Conservation (phyloP, 2,113 vertebrate species). For the Eretmodus cyanostictus region DNA sequence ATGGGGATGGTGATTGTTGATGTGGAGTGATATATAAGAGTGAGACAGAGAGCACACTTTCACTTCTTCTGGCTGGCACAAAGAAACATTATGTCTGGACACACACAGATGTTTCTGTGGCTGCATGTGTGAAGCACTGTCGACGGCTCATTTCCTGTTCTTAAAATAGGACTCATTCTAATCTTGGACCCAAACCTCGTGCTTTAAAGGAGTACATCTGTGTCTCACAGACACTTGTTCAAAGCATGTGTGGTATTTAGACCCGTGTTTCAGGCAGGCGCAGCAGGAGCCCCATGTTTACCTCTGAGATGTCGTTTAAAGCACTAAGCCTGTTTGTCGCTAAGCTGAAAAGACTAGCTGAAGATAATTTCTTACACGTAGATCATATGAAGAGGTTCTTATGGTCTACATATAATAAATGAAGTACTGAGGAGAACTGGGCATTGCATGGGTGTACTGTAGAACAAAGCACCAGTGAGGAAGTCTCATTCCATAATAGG, state of each 20-base stretch:
- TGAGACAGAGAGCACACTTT: background rate
- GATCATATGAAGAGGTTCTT: background rate
- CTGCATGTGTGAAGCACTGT: background rate
- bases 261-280: background rate
- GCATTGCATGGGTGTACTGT: background rate
- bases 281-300: background rate
- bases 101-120: background rate
- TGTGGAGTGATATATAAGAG: background rate
- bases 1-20: background rate
- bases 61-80: slow-evolving; percentile 16
- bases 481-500: background rate
- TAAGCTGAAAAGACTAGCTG: background rate
- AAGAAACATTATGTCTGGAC: slow-evolving; percentile 5
- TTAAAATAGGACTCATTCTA: background rate
- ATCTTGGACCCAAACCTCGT: background rate
- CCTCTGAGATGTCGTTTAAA: accelerated
- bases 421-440: background rate
- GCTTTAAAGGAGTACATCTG: background rate
- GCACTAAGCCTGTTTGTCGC: background rate
- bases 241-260: background rate
- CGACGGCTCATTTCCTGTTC: background rate
- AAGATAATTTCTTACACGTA: background rate
- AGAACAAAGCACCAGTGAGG: background rate
- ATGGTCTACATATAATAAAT: background rate
- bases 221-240: background rate